Conservation (phyloP, 1,140 invertebrate species). For the Artemia franciscana region DNA sequence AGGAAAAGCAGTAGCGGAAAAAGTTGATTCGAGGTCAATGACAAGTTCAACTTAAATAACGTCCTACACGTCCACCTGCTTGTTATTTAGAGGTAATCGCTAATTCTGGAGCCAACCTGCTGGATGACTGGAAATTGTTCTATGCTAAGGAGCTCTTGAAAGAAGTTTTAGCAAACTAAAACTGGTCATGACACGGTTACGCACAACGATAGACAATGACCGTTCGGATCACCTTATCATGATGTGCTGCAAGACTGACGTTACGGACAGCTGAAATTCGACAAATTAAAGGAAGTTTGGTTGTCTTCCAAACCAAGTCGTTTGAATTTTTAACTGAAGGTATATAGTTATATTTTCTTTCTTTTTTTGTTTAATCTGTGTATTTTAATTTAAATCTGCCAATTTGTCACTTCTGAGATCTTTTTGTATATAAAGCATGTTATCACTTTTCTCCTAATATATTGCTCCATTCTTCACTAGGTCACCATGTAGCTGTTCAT, state of each 20-base stretch:
- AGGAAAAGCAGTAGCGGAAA: not conserved
- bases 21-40: not conserved
- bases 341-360: too few species aligned
- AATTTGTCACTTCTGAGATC: too few species aligned
- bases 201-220: not conserved
- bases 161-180: not conserved
- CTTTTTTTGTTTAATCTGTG: too few species aligned
- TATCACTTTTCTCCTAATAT: too few species aligned
- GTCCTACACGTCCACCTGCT: not conserved
- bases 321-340: not conserved
- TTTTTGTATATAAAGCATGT: too few species aligned
- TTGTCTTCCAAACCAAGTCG: not conserved
- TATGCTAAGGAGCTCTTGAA: not conserved
- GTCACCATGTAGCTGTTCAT: too few species aligned
- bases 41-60: not conserved
- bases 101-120: too few species aligned
- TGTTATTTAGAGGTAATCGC: not conserved
- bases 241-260: not conserved
- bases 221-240: not conserved
- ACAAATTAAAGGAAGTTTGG: not conserved
- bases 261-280: not conserved
- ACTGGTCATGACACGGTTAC: not conserved
- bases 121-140: too few species aligned
- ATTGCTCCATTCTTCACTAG: too few species aligned
- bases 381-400: too few species aligned